Conservation (phyloP, 2,888 invertebrate genomes). For the Tridacna crocea region DNA sequence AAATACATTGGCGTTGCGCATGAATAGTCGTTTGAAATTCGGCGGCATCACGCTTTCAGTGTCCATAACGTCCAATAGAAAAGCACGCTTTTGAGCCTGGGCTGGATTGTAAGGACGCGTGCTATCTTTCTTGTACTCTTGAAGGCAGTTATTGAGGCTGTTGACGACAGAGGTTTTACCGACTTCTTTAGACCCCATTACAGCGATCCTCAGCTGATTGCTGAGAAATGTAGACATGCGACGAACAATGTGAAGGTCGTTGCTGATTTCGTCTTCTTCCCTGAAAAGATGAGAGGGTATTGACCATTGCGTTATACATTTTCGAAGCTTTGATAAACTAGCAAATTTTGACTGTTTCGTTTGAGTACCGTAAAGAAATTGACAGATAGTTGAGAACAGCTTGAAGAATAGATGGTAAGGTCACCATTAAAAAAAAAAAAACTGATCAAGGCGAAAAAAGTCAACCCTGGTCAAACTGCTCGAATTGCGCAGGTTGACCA, state of each 20-base stretch:
- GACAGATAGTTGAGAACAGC: no score
- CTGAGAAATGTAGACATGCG: neutral
- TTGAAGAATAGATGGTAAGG: no score
- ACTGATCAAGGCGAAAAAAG: no score
- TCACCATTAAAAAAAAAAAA: no score
- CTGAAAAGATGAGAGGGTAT: no score
- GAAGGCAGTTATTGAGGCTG: neutral
- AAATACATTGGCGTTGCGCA: constrained; percentile 18
- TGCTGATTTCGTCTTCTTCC: no score
- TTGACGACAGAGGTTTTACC: constrained; percentile 14
- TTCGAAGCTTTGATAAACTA: no score
- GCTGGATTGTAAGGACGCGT: neutral
- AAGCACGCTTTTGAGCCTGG: neutral
- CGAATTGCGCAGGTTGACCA: no score
- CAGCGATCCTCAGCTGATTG: constrained; percentile 14
- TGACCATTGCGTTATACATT: no score
- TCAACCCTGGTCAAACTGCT: no score
- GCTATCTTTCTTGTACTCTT: neutral
- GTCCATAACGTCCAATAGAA: neutral
- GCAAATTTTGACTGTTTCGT: no score
- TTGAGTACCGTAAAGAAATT: no score
- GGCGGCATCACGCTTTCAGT: neutral
- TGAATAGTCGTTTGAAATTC: constrained; percentile 6
- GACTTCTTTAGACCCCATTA: constrained; percentile 10
- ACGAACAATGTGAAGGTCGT: neutral